Percentiles rank a stretch among this genome's conserved stretches.
phyloP scores from a whole-genome alignment of 2,888 invertebrate genomes.

The Tetramorium bicarinatum region DNA sequence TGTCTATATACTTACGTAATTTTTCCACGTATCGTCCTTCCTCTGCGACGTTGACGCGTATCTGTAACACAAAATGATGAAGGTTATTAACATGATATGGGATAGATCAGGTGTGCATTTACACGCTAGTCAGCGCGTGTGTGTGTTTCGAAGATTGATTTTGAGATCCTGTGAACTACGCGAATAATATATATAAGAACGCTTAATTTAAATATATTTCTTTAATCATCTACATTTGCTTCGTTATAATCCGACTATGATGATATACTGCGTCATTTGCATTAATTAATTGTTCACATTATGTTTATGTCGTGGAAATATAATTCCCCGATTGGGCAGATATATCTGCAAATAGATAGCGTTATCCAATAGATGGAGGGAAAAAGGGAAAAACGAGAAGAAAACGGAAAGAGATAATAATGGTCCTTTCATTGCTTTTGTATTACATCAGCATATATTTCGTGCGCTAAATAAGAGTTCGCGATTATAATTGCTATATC shows the following conservation, averaged over 20 bases:
- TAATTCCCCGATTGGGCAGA: conserved; percentile 43
- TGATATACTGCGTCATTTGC: conserved; percentile 66
- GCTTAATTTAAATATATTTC: conserved; percentile 66
- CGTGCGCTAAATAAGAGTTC: background rate
- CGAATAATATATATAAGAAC: conserved; percentile 52
- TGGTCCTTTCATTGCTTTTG: no score
- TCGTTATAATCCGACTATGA: conserved; percentile 68
- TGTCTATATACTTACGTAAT: conserved; percentile 71
- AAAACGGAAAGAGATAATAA: background rate
- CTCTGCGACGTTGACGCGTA: conserved; percentile 63
- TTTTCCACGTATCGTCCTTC: conserved; percentile 66
- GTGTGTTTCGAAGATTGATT: conserved; percentile 64
- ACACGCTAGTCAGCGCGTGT: background rate
- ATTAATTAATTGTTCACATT: conserved; percentile 69
- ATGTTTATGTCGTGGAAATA: conserved; percentile 57
- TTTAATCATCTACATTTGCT: conserved; percentile 71
- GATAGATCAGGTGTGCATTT: background rate
- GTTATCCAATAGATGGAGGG: conserved; percentile 58
- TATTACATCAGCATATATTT: conserved; percentile 25
- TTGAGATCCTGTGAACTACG: conserved; percentile 55
- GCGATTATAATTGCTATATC: background rate
- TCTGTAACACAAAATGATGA: conserved; percentile 70
- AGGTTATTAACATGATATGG: conserved; percentile 57
- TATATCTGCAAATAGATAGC: background rate
- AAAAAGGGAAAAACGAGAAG: background rate